These are phyloP conservation scores for Gymnocheta viridis DNA, from an alignment of 2,888 invertebrate genomes.

Conservation along the genomic window DNA sequence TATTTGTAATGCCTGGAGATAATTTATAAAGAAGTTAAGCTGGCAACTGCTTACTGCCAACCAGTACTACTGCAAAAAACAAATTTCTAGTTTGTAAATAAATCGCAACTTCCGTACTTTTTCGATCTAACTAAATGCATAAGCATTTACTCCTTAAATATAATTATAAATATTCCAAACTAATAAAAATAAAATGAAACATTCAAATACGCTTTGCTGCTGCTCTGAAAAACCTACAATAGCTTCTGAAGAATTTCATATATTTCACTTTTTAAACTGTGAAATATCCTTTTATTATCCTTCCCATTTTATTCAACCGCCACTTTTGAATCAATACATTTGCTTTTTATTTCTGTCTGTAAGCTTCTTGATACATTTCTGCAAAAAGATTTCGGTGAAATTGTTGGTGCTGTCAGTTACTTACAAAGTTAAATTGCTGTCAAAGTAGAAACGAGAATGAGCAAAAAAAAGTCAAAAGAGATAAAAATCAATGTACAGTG, in stretches of 20 bases:
- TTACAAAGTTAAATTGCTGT: conserved; percentile 66
- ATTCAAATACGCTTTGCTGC: not conserved
- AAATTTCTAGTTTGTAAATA: too few species aligned
- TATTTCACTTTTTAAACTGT: not conserved
- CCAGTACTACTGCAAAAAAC: too few species aligned
- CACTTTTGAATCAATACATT: conserved; percentile 49
- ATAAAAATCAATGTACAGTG: conserved; percentile 47
- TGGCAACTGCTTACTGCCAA: too few species aligned
- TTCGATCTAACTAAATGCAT: too few species aligned
- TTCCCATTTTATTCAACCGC: not conserved
- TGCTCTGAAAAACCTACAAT: not conserved
- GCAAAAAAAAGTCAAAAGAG: not conserved
- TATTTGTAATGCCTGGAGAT: too few species aligned
- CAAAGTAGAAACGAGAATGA: conserved; percentile 39
- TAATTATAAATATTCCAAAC: not conserved
- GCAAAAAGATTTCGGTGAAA: conserved; percentile 36
- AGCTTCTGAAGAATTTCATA: not conserved
- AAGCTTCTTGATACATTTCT: conserved; percentile 45
- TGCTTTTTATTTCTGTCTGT: conserved; percentile 47
- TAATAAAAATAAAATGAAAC: not conserved
- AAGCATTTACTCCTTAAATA: too few species aligned
- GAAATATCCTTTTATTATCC: not conserved
- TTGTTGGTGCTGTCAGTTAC: conserved; percentile 60
- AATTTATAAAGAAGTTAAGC: too few species aligned
- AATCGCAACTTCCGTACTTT: too few species aligned